Percentiles rank a stretch among this genome's conserved stretches.
phyloP scores from a whole-genome alignment of 1,140 invertebrate genomes.

The Drosophila kohkoa region DNA sequence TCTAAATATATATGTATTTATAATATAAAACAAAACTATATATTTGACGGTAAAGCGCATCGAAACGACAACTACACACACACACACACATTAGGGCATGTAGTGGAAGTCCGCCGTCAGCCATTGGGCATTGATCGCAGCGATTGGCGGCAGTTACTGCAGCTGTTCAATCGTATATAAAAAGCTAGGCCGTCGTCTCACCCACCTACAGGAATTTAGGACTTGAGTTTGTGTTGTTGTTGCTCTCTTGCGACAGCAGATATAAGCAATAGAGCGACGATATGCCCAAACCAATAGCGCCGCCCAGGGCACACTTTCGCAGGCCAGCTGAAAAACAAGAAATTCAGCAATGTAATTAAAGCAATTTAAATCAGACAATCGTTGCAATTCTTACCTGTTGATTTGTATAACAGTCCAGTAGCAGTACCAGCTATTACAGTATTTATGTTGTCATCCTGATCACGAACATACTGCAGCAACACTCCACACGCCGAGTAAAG shows the following conservation, averaged over 20 bases:
- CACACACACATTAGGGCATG: neutral
- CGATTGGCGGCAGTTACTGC: slow-evolving; percentile 12
- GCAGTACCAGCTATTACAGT: slow-evolving; percentile 94
- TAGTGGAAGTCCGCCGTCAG: slow-evolving; percentile 19
- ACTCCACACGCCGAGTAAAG: slow-evolving; percentile 97
- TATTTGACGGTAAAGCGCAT: slow-evolving; percentile 54
- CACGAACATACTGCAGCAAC: slow-evolving; percentile 91
- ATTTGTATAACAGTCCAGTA: slow-evolving; percentile 96
- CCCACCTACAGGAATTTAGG: slow-evolving; percentile 68
- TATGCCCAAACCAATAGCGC: slow-evolving; percentile 89
- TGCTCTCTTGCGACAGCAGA: slow-evolving; percentile 64
- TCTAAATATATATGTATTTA: slow-evolving; percentile 61
- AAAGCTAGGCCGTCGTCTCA: slow-evolving; percentile 32
- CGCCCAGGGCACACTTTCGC: slow-evolving; percentile 90
- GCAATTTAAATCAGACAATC: neutral
- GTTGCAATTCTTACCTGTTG: slow-evolving; percentile 87
- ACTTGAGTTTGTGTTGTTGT: slow-evolving; percentile 58
- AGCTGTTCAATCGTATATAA: slow-evolving; percentile 11
- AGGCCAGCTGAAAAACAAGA: slow-evolving; percentile 87
- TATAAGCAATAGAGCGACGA: slow-evolving; percentile 88
- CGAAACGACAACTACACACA: slow-evolving; percentile 39
- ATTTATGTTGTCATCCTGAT: slow-evolving; percentile 95
- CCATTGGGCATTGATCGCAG: slow-evolving; percentile 9
- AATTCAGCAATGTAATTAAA: neutral
- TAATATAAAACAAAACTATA: slow-evolving; percentile 68